Conservation (phyloP, 1,140 invertebrate genomes). For the Zophobas atratus region DNA sequence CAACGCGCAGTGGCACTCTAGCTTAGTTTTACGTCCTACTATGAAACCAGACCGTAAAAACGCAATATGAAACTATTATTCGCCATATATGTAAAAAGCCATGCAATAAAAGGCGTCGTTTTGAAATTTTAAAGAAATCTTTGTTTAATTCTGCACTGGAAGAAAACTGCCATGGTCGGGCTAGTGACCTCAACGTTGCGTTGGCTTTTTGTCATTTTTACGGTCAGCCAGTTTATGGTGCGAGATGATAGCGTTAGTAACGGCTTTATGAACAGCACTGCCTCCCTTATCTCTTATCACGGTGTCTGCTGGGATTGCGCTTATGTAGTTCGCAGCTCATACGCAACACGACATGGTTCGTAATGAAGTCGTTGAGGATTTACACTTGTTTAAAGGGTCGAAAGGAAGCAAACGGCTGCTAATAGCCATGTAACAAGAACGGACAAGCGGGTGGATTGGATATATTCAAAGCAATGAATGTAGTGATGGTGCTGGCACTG, state of each 20-base stretch:
- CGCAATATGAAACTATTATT: conserved; percentile 22
- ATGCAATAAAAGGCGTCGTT: conserved; percentile 27
- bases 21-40: conserved; percentile 24
- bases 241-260: conserved; percentile 63
- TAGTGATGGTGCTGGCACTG: no score
- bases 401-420: background rate
- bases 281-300: conserved; percentile 59
- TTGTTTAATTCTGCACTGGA: conserved; percentile 27
- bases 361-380: conserved; percentile 41
- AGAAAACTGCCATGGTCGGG: background rate
- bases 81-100: background rate
- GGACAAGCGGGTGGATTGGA: no score
- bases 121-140: conserved; percentile 41
- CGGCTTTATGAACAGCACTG: conserved; percentile 61
- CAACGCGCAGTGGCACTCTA: background rate
- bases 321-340: conserved; percentile 51
- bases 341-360: conserved; percentile 15
- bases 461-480: no score
- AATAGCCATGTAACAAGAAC: no score
- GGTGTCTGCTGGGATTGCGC: conserved; percentile 53
- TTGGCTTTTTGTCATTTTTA: conserved; percentile 60
- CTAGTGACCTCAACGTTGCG: conserved; percentile 30
- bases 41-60: conserved; percentile 29
- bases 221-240: conserved; percentile 62
- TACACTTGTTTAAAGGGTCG: conserved; percentile 32